Conservation (phyloP, 1,140 invertebrate species). For the Drosophila bocqueti region DNA sequence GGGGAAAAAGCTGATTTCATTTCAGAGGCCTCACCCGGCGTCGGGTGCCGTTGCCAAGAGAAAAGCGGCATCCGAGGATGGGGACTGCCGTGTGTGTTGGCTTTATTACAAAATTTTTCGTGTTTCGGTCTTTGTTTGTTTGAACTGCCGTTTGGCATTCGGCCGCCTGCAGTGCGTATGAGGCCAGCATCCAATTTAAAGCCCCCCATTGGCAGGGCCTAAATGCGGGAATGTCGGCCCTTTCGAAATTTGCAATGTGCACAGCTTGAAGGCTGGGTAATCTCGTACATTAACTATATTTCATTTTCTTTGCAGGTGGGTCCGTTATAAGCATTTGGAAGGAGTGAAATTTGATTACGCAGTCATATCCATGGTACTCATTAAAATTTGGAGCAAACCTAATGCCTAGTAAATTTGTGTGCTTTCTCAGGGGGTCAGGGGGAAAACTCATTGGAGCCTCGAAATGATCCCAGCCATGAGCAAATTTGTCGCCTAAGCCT, state of each 20-base stretch:
- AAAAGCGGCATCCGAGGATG: conserved; percentile 6
- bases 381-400: conserved; percentile 13
- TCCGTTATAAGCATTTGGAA: conserved; percentile 12
- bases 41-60: conserved; percentile 53
- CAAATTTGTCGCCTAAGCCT: conserved; percentile 47
- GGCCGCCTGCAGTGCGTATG: conserved; percentile 48
- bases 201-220: conserved; percentile 10
- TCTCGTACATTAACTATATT: conserved; percentile 16
- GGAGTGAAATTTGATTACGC: conserved; percentile 13
- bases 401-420: conserved; percentile 15
- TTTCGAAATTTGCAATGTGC: conserved; percentile 54
- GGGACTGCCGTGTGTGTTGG: conserved; percentile 33
- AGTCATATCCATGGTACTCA: conserved; percentile 10
- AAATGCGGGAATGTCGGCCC: conserved; percentile 21
- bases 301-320: conserved; percentile 32
- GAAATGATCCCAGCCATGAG: not conserved
- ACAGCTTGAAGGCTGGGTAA: conserved; percentile 32
- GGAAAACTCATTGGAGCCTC: conserved; percentile 1
- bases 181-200: conserved; percentile 25
- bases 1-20: conserved; percentile 52
- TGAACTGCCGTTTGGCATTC: conserved; percentile 33
- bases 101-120: conserved; percentile 74
- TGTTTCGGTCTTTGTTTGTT: conserved; percentile 70
- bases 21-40: conserved; percentile 22
- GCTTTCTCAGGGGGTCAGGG: not conserved